phyloP scores from a whole-genome alignment of 2,113 vertebrate genomes.

The Chiloscyllium plagiosum region DNA sequence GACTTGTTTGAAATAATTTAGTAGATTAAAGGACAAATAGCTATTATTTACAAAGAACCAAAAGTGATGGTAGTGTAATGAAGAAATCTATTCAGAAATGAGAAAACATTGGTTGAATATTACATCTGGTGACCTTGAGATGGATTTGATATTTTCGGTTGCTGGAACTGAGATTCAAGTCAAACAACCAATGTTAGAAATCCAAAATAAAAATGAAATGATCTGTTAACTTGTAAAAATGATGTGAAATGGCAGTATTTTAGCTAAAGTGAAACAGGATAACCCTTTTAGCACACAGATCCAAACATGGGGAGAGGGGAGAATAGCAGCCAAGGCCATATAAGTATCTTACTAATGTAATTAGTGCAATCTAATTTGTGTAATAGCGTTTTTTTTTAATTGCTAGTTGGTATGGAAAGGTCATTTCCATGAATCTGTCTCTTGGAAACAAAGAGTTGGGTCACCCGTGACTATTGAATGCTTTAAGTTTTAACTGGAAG shows the following conservation, averaged over 20 bases:
- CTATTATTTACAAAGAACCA: neutral
- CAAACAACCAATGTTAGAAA: neutral
- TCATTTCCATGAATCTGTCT: neutral
- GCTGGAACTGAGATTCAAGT: neutral
- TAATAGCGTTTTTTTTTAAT: neutral
- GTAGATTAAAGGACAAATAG: neutral
- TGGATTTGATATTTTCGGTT: neutral
- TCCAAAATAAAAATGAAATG: neutral
- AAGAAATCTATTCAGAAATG: neutral
- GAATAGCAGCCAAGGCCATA: neutral
- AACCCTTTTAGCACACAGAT: neutral
- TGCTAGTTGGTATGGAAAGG: neutral
- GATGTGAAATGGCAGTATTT: neutral
- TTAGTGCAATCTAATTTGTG: neutral
- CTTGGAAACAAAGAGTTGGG: neutral
- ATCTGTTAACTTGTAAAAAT: neutral
- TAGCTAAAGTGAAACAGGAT: neutral
- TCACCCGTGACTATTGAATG: too few species aligned
- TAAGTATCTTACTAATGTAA: neutral
- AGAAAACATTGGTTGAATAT: neutral
- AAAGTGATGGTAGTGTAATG: neutral
- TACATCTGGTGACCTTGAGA: neutral
- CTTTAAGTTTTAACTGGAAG: neutral
- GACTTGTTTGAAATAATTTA: slow-evolving; percentile 32
- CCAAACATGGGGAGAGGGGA: neutral